These are phyloP conservation scores for Peromyscus californicus DNA, from an alignment of 2,113 vertebrate species.

Conservation along the genomic window DNA sequence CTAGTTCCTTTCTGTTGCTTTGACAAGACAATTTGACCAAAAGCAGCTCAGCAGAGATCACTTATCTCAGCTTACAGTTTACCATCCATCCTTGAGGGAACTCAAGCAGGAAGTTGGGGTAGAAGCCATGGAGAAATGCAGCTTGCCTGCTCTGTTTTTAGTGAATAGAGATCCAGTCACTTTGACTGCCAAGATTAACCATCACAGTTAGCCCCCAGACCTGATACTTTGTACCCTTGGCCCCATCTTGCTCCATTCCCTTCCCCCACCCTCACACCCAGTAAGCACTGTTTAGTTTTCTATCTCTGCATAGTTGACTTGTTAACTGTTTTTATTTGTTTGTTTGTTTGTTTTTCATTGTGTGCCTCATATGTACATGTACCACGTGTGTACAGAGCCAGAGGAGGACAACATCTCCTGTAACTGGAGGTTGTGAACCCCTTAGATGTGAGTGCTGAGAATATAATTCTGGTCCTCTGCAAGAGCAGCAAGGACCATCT, in stretches of 20 bases:
- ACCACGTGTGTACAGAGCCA: background rate
- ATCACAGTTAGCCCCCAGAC: too few species aligned
- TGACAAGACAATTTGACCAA: background rate
- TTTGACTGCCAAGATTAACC: background rate
- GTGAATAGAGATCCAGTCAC: too few species aligned
- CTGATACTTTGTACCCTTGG: background rate
- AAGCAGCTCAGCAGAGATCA: background rate
- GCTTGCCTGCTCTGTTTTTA: background rate
- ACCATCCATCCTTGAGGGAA: background rate
- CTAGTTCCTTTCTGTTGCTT: background rate
- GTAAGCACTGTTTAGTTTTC: background rate
- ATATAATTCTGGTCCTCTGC: background rate
- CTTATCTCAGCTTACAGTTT: too few species aligned
- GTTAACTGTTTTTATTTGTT: background rate
- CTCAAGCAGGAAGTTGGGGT: background rate
- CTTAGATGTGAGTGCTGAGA: background rate
- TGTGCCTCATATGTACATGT: background rate
- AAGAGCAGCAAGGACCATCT: too few species aligned
- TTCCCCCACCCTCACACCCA: background rate
- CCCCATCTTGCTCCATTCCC: too few species aligned
- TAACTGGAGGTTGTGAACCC: background rate
- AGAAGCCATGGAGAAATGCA: background rate
- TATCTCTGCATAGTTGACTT: background rate
- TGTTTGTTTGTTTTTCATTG: too few species aligned
- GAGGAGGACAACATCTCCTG: background rate